Conservation (phyloP, 2,113 vertebrate species). For the Guaruba guarouba region DNA sequence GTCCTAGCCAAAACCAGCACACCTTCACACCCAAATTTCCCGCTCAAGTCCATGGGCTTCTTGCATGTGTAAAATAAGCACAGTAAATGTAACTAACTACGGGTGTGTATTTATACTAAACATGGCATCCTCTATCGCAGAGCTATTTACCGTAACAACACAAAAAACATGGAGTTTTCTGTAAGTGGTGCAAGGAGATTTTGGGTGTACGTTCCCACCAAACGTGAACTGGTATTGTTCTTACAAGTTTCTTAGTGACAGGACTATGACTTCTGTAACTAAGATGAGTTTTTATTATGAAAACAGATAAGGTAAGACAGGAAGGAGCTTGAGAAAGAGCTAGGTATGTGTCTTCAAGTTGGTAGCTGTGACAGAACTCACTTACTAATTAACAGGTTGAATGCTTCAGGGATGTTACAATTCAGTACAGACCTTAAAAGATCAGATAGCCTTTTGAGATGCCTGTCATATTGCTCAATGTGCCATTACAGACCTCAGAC, state of each 20-base stretch:
- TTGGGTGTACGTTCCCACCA: background rate
- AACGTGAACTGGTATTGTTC: background rate
- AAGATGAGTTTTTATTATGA: background rate
- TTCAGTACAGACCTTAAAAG: conserved; percentile 7
- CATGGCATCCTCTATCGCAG: background rate
- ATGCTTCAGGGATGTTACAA: conserved; percentile 1
- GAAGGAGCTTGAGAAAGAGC: conserved; percentile 11
- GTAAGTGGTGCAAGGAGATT: background rate
- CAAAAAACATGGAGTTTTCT: background rate
- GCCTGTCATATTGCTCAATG: background rate
- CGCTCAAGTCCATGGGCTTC: background rate
- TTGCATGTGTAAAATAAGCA: background rate
- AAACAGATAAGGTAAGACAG: conserved; percentile 30
- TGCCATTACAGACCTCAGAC: background rate
- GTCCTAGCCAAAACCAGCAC: background rate
- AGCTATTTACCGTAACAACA: background rate
- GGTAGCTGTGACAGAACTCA: background rate
- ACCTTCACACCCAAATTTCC: background rate
- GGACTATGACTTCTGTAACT: background rate
- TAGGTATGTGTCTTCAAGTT: conserved; percentile 23
- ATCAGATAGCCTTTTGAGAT: background rate
- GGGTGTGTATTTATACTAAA: background rate
- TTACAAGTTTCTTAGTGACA: conserved; percentile 15
- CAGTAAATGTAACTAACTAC: background rate
- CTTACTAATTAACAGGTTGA: conserved; percentile 23